A percentile compares a stretch with the other conserved stretches of the same genome.
phyloP scores from a whole-genome alignment of 2,888 invertebrate species.

The Serrognathus titanus region DNA sequence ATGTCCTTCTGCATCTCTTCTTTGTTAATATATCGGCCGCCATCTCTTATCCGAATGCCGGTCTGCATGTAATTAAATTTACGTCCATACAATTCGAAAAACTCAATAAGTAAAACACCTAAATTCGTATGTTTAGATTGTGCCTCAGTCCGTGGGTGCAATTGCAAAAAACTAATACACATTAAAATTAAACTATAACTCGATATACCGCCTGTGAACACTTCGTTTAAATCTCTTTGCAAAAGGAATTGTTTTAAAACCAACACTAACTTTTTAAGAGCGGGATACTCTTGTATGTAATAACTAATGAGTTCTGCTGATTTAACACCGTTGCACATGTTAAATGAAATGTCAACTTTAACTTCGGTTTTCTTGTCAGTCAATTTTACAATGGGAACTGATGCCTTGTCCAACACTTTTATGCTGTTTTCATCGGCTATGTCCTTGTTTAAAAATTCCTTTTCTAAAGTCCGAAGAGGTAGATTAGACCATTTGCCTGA shows the following conservation, averaged over 20 bases:
- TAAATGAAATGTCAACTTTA: conserved; percentile 98
- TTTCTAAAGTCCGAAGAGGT: conserved; percentile 87
- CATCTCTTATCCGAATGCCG: conserved; percentile 89
- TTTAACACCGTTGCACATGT: conserved; percentile 96
- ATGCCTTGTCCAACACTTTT: conserved; percentile 96
- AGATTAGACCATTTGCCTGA: conserved; percentile 85
- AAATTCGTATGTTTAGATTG: conserved; percentile 58
- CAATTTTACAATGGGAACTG: conserved; percentile 97
- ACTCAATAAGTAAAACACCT: conserved; percentile 92
- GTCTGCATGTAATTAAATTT: conserved; percentile 96
- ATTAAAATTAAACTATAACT: conserved; percentile 98
- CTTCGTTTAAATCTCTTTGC: conserved; percentile 97
- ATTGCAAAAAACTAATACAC: conserved; percentile 94
- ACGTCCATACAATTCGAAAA: conserved; percentile 94
- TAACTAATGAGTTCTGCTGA: conserved; percentile 94
- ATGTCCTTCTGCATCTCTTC: conserved; percentile 90
- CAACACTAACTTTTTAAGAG: conserved; percentile 90
- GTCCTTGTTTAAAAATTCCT: conserved; percentile 82
- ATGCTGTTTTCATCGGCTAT: conserved; percentile 87
- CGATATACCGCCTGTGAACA: conserved; percentile 98
- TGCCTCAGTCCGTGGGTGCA: conserved; percentile 82
- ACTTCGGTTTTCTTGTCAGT: conserved; percentile 83
- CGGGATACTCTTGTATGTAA: conserved; percentile 84
- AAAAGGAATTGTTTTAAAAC: conserved; percentile 98
- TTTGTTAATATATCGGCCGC: conserved; percentile 91